Base-by-base conservation (phyloP, 1,140 invertebrate genomes). In the Rhyacophila brunnea region DNA sequence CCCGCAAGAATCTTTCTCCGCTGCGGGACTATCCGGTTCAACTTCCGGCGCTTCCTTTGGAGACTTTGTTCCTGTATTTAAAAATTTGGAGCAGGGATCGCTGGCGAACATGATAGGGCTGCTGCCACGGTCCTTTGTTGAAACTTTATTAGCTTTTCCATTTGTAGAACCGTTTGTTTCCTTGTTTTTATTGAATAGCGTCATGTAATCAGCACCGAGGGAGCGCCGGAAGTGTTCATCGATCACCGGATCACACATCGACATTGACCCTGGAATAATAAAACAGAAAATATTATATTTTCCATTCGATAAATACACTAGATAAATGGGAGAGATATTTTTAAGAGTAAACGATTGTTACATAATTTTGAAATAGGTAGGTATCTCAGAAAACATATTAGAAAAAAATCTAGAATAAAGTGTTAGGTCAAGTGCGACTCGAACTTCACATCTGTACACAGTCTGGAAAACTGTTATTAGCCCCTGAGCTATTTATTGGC, bases 151-250 rank as follows among this genome's bases (percentile, higher is more conserved):
- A 2, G 50, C 53, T 65, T 68, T 57, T 55, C 66, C 63, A 52
- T 69, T 50, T 65, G 70, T 68, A 67, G 80, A 73, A 34, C 72
- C 77, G 64, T 79, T 77, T 42, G 62, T 60, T 14, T 68, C 72
- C 40, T 72, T 75, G 57, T 68, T 73, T 67, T 86, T 87, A 55
- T 77, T 75, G 71, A 91, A 91, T 48, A 93, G 80, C 34, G 84
- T 85, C 64, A 89, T 86, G 77, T 97, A 96, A 68, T 93, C 86
- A 65, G 92, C 88, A 38, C 94, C 94, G 51, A 97, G 79, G 5
- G 94, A 96, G 59, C 94, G 85, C 50, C 94, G 82, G 76, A 98
- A 98, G 75, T 98, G 95, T 71, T 97, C 95, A 73, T 98, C 94
- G 70, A 98, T 96, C 32, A 92, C 91, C 9, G 91, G 91, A 77